These are phyloP conservation scores for Eupithecia dodoneata DNA, from an alignment of 2,888 invertebrate species.

Conservation along the genomic window DNA sequence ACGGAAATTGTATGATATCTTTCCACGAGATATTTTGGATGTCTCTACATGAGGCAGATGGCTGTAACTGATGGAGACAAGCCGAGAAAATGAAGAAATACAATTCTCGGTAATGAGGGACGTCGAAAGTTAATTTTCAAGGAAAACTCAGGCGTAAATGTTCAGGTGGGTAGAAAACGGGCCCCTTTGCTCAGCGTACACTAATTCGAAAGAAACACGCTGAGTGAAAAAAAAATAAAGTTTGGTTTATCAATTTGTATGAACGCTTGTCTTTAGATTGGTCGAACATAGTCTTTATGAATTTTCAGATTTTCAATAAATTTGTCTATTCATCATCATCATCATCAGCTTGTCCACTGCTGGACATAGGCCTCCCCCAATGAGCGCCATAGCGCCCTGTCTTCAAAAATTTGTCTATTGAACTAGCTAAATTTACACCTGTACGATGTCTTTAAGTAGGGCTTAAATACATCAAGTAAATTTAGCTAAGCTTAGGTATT, in stretches of 20 bases:
- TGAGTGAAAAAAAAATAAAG: background rate
- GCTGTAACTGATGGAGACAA: background rate
- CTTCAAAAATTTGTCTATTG: too few relatives aligned
- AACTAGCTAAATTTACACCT: too few relatives aligned
- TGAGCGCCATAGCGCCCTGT: too few relatives aligned
- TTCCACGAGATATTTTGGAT: background rate
- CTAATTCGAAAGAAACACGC: background rate
- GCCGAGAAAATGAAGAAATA: background rate
- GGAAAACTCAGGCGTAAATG: background rate
- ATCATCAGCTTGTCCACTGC: too few relatives aligned
- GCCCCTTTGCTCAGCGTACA: background rate
- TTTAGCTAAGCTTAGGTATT: background rate
- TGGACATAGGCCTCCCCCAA: too few relatives aligned
- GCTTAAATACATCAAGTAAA: background rate
- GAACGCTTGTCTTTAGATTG: background rate
- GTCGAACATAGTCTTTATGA: background rate
- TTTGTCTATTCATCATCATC: too few relatives aligned
- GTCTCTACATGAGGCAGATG: background rate
- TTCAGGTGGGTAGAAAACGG: background rate
- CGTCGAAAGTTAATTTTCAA: background rate
- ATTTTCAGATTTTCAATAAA: background rate
- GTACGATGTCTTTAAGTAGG: too few relatives aligned
- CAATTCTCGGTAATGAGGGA: background rate
- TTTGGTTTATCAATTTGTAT: background rate
- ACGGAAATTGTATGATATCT: background rate